phyloP scores from a whole-genome alignment of 2,797 vertebrate genomes.

The Podarcis lilfordi region DNA sequence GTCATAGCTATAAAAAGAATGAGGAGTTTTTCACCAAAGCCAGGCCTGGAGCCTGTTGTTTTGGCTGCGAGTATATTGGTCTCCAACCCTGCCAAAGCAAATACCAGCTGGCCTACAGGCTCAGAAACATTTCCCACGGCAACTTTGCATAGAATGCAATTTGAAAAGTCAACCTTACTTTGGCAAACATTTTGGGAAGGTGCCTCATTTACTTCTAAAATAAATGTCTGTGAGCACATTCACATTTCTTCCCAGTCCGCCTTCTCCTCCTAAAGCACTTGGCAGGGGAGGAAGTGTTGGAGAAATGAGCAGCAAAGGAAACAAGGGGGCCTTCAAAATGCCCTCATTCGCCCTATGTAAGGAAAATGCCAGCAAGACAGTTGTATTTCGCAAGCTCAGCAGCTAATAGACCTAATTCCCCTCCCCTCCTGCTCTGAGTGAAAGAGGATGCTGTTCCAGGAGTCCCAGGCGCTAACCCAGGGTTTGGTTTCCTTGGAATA shows the following conservation, averaged over 20 bases:
- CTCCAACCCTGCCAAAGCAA: constrained; percentile 8
- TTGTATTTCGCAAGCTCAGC: no score
- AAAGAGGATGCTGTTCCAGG: background rate
- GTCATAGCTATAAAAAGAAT: background rate
- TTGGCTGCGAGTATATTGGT: background rate
- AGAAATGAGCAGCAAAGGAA: background rate
- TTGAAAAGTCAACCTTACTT: background rate
- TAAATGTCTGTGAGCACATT: background rate
- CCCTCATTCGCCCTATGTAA: background rate
- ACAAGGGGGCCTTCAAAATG: background rate
- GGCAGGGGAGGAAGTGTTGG: background rate
- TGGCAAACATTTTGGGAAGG: background rate
- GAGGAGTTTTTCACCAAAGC: background rate
- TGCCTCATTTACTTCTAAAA: background rate
- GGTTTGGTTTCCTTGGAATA: no score
- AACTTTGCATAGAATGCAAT: background rate
- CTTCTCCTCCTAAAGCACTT: background rate
- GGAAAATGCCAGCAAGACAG: background rate
- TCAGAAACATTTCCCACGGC: constrained; percentile 4
- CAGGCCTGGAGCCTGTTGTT: constrained; percentile 3
- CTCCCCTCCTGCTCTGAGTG: background rate
- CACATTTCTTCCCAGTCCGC: background rate
- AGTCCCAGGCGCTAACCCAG: no score
- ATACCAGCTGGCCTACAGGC: constrained; percentile 10
- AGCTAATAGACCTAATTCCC: background rate